Evolutionary conservation across 1,140 invertebrate species (phyloP).

Genomic region (Drosophila baimaii): DNA sequence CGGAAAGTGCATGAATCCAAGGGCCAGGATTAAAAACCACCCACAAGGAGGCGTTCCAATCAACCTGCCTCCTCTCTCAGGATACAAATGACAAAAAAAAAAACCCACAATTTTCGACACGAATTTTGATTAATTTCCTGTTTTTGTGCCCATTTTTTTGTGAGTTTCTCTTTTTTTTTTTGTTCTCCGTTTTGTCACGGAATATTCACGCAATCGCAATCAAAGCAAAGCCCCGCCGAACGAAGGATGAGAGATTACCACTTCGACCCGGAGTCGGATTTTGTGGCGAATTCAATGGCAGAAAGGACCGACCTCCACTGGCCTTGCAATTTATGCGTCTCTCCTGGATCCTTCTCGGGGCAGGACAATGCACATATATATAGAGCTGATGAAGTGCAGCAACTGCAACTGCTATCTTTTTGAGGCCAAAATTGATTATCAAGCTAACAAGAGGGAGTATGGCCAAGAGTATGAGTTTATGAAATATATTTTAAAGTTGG

Average conservation of each 20-base stretch:
- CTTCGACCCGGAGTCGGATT: constrained; percentile 23
- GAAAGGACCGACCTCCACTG: constrained; percentile 2
- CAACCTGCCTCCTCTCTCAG: constrained; percentile 35
- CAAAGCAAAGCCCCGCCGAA: constrained; percentile 39
- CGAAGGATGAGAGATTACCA: constrained; percentile 16
- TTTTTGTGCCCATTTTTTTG: constrained; percentile 15
- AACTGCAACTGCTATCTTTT: not conserved
- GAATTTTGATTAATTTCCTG: constrained; percentile 64
- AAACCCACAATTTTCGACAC: constrained; percentile 37
- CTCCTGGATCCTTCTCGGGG: not conserved
- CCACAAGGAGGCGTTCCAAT: constrained; percentile 59
- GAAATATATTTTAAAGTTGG: no score
- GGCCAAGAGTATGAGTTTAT: no score
- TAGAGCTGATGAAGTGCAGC: not conserved
- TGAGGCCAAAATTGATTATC: no score
- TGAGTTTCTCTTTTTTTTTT: constrained; percentile 4
- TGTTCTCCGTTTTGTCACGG: constrained; percentile 17
- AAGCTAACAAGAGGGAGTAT: not conserved
- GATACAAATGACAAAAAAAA: no score
- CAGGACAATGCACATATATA: not conserved
- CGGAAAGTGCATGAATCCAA: constrained; percentile 26
- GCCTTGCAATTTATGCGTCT: constrained; percentile 1
- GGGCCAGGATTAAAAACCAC: constrained; percentile 53
- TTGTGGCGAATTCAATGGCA: constrained; percentile 11
- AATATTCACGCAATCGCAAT: constrained; percentile 47